Evolutionary conservation across 2,113 vertebrate genomes (phyloP).

Genomic region (Alouatta palliata): DNA sequence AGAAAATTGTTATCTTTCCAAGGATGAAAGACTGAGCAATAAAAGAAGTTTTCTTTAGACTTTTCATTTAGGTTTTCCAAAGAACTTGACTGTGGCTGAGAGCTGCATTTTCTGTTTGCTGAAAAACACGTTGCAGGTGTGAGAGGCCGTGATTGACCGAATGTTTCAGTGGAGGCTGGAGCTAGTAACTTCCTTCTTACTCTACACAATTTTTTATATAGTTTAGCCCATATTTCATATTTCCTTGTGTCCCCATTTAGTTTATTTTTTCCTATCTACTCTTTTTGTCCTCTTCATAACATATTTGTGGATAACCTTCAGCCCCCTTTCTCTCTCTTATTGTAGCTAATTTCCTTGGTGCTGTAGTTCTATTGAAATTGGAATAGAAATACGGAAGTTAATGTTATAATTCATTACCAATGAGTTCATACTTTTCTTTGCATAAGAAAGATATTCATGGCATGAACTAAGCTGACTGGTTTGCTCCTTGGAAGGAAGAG

Average conservation of each 20-base stretch:
- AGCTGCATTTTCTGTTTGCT: neutral
- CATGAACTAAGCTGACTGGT: slow-evolving; percentile 49
- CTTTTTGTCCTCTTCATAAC: neutral
- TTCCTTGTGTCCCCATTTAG: neutral
- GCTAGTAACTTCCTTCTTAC: neutral
- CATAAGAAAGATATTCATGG: slow-evolving; percentile 51
- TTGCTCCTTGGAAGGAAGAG: slow-evolving; percentile 55
- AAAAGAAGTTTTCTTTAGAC: neutral
- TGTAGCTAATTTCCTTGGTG: slow-evolving; percentile 45
- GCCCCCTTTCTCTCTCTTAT: neutral
- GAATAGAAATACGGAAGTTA: slow-evolving; percentile 61
- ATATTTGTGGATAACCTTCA: slow-evolving; percentile 51
- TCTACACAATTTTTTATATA: neutral
- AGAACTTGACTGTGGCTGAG: neutral
- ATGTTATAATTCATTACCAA: slow-evolving; percentile 55
- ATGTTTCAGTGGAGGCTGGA: neutral
- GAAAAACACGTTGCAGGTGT: neutral
- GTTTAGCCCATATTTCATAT: neutral
- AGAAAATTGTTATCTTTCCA: neutral
- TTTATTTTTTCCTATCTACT: neutral
- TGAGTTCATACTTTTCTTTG: slow-evolving; percentile 59
- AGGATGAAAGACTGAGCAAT: neutral
- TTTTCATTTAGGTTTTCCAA: slow-evolving; percentile 38
- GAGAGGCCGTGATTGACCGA: neutral
- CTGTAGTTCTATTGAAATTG: slow-evolving; percentile 60